Evolutionary conservation across 2,113 vertebrate genomes (phyloP).

Genomic region (Acanthisitta chloris): DNA sequence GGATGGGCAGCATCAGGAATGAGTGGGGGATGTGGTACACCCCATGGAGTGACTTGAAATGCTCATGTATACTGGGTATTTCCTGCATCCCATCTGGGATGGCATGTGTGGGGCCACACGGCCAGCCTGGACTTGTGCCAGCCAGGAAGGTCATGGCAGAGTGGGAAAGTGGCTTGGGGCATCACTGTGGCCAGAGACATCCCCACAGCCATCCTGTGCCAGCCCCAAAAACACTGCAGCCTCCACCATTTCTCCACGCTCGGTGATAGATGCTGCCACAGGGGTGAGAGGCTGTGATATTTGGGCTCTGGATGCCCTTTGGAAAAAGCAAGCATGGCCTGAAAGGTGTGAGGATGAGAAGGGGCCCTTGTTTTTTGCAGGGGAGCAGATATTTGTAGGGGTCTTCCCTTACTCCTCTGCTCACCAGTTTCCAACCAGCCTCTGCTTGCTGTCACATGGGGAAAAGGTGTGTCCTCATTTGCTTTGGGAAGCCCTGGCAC

Average conservation of each 20-base stretch:
- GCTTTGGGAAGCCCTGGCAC: not conserved
- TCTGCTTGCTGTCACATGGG: accelerated
- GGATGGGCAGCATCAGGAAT: accelerated
- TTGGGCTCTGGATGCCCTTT: not conserved
- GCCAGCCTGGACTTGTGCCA: not conserved
- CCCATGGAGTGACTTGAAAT: not conserved
- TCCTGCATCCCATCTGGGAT: not conserved
- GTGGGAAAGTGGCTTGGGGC: not conserved
- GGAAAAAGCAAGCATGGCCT: not conserved
- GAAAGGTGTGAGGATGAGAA: not conserved
- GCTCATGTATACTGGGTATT: accelerated
- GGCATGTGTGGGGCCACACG: accelerated
- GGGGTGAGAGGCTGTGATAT: accelerated
- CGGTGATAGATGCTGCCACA: accelerated
- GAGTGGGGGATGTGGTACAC: no score
- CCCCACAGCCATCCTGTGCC: accelerated
- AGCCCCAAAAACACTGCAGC: accelerated
- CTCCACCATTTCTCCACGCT: accelerated
- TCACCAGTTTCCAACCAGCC: not conserved
- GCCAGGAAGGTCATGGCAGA: not conserved
- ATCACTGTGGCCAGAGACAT: accelerated
- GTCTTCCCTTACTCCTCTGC: not conserved
- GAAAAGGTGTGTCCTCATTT: not conserved
- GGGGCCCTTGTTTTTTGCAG: not conserved
- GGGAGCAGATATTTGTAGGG: not conserved